phyloP scores from a whole-genome alignment of 2,797 vertebrate species.

The Hozukius guyotensis region DNA sequence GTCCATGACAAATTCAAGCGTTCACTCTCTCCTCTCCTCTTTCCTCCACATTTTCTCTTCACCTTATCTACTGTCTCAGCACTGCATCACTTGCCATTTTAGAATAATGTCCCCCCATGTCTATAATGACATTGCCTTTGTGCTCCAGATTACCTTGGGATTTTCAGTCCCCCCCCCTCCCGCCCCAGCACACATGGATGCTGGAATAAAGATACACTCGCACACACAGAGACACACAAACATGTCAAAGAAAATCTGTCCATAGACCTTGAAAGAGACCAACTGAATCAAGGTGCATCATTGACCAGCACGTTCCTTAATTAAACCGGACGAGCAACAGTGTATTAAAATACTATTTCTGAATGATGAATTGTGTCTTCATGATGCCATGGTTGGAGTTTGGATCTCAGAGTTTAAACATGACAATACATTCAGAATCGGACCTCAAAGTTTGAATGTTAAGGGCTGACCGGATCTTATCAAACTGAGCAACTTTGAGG shows the following conservation, averaged over 20 bases:
- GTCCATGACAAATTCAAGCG: constrained; percentile 85
- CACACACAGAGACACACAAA: constrained; percentile 33
- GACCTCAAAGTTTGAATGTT: neutral
- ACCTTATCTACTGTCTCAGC: constrained; percentile 86
- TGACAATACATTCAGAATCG: neutral
- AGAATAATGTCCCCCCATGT: constrained; percentile 86
- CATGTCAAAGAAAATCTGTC: constrained; percentile 67
- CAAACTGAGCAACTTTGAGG: constrained; percentile 5
- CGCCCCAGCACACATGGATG: constrained; percentile 49
- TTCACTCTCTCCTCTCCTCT: constrained; percentile 77
- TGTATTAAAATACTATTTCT: neutral
- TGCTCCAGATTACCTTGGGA: constrained; percentile 84
- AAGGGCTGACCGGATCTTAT: neutral
- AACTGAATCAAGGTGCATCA: constrained; percentile 35
- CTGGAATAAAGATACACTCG: constrained; percentile 59
- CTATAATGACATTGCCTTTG: constrained; percentile 86
- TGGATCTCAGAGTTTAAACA: neutral
- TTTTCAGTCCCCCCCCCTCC: constrained; percentile 60
- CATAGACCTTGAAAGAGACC: constrained; percentile 57
- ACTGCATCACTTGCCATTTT: constrained; percentile 85
- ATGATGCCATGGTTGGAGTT: neutral
- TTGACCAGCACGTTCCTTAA: constrained; percentile 7
- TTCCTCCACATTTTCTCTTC: constrained; percentile 81
- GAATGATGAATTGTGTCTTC: neutral
- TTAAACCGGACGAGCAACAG: neutral